Evolutionary conservation across 2,888 invertebrate species (phyloP).

Genomic region (Chloromyia formosa): DNA sequence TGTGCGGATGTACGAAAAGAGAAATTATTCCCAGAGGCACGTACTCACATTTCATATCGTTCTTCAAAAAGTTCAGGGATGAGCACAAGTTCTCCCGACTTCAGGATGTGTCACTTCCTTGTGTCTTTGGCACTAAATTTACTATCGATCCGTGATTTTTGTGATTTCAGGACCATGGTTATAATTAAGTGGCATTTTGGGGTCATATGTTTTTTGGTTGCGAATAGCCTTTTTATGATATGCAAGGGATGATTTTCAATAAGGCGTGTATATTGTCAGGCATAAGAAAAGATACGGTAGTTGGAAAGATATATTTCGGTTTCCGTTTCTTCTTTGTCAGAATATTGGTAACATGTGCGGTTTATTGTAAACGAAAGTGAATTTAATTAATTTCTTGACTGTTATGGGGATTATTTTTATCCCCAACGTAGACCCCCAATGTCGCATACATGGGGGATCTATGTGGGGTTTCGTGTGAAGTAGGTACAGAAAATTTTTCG

Average conservation of each 20-base stretch:
- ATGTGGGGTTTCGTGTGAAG: too few relatives aligned
- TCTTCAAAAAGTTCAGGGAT: neutral
- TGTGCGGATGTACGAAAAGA: slow-evolving; percentile 30
- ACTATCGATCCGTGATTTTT: slow-evolving; percentile 43
- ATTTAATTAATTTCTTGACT: slow-evolving; percentile 13
- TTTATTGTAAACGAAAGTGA: slow-evolving; percentile 1
- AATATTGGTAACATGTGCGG: slow-evolving; percentile 4
- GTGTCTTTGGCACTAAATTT: slow-evolving; percentile 41
- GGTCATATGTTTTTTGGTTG: slow-evolving; percentile 38
- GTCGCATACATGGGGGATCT: too few relatives aligned
- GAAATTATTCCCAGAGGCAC: slow-evolving; percentile 40
- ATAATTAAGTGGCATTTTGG: slow-evolving; percentile 40
- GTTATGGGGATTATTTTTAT: slow-evolving; percentile 5
- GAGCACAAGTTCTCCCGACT: neutral
- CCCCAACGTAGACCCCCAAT: too few relatives aligned
- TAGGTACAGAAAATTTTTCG: too few relatives aligned
- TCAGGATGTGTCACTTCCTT: neutral
- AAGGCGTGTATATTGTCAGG: slow-evolving; percentile 15
- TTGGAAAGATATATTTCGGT: neutral
- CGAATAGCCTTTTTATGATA: slow-evolving; percentile 34
- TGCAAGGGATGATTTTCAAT: slow-evolving; percentile 31
- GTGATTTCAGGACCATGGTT: slow-evolving; percentile 35
- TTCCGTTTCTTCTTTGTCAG: neutral
- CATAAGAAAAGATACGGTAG: neutral
- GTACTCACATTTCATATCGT: slow-evolving; percentile 25